These are phyloP conservation scores for Neostethus bicornis DNA, from an alignment of 2,797 vertebrate species.

Conservation along the genomic window DNA sequence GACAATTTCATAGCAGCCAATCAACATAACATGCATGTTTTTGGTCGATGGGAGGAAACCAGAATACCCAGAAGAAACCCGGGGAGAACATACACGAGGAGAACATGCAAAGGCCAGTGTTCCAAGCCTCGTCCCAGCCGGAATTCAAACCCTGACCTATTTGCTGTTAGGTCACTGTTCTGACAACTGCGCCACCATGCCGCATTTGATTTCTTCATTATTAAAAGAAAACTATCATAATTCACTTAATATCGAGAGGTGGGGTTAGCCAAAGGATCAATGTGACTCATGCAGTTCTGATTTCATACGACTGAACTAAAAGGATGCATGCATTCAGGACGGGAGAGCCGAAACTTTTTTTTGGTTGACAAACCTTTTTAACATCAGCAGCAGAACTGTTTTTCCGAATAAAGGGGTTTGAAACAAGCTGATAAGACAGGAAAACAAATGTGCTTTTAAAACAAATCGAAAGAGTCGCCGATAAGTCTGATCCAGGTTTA, in stretches of 20 bases:
- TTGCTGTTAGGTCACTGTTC: too few species aligned
- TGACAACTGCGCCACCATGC: too few species aligned
- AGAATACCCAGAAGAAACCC: too few species aligned
- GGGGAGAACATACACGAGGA: too few species aligned
- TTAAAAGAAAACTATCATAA: too few species aligned
- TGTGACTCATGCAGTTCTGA: neutral
- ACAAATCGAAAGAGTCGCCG: neutral
- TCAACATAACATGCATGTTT: too few species aligned
- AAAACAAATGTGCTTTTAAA: conserved; percentile 9
- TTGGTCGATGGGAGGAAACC: too few species aligned
- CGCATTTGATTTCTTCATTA: too few species aligned
- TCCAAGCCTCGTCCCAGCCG: too few species aligned
- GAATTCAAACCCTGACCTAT: too few species aligned
- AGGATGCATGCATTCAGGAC: conserved; percentile 3
- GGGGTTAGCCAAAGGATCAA: neutral
- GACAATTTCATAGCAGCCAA: too few species aligned
- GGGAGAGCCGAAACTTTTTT: neutral
- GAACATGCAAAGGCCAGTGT: too few species aligned
- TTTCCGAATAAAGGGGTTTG: neutral
- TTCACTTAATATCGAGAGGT: neutral
- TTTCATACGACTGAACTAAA: neutral
- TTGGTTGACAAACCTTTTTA: conserved; percentile 44
- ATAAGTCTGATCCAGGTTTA: neutral
- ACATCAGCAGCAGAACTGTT: neutral
- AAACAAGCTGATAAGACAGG: conserved; percentile 43